A percentile compares a stretch with the other conserved stretches of the same genome.
Evolutionary conservation across 2,888 invertebrate genomes (phyloP).

Genomic region (Lutraria lutraria): DNA sequence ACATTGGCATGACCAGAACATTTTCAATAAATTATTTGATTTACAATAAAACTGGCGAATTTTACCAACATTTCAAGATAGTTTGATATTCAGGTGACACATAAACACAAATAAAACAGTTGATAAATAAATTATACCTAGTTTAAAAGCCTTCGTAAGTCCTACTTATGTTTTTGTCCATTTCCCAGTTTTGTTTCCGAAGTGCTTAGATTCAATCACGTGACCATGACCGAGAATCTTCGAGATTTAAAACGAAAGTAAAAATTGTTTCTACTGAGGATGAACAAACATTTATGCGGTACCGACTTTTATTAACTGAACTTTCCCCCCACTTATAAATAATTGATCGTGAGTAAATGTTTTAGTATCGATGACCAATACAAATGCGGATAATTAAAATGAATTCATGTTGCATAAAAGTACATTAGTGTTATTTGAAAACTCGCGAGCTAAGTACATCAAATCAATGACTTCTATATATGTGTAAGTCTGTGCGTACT

Average conservation of each 20-base stretch:
- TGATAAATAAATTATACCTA: background rate
- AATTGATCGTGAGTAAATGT: no score
- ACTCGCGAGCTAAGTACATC: no score
- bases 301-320: background rate
- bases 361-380: no score
- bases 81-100: background rate
- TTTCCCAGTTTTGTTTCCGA: slow-evolving; percentile 44
- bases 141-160: background rate
- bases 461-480: no score
- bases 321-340: background rate
- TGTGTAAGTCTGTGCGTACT: no score
- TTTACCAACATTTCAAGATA: background rate
- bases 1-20: background rate
- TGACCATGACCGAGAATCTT: slow-evolving; percentile 26
- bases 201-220: slow-evolving; percentile 58
- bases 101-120: background rate
- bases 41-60: background rate
- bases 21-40: background rate
- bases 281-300: background rate
- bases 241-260: slow-evolving; percentile 57
- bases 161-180: slow-evolving; percentile 25
- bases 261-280: background rate
- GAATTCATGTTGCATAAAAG: no score
- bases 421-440: no score
- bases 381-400: no score